Base-by-base conservation (phyloP, 1,140 invertebrate genomes). In the Caerostris extrusa region DNA sequence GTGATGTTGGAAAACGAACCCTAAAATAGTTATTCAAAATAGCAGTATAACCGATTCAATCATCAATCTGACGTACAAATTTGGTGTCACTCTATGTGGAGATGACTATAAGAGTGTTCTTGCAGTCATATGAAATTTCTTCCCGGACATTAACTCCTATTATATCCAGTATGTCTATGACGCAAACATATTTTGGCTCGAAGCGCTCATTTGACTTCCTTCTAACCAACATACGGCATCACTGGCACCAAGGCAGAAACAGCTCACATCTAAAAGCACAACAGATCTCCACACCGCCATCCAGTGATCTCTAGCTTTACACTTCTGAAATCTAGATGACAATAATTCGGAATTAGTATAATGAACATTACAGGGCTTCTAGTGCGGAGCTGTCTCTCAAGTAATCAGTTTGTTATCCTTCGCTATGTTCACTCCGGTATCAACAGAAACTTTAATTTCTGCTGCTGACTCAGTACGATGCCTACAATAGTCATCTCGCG, bases 1-100 rank as follows among this genome's bases (percentile, higher is more conserved):
- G 88, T 94, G 94, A 61, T 89, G 94, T 71, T 95, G 71, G 81
- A 95, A 94, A 92, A 85, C 14, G 69, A 56, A n/a, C 14, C 71
- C 77, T 83, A 3, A n/a, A 83, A 60, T 83, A 55, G 3, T 92
- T 0, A 8, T 92, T 71, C 83, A 64, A 17, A 92, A 92, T 53
- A 55, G 17, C 53, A 92, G 6, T 1, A 61, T 3, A 83, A 60
- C 81, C 17, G 53, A 55, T 87, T 92, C 19, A 92, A 92, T 82
- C 57, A n/a, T 50, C 71, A n/a, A 53, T 17, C 56, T 92, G 7
- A 92, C 1, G 53, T 82, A 71, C 90, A 92, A 60, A 92, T 83
- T 83, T 57, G 34, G 3, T 17, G 14, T 60, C 53, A 92, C 17
- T 17, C 0, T 83, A 19, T 2, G 34, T 12, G 82, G 77, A 56